phyloP scores from a whole-genome alignment of 1,140 invertebrate genomes.

The Drosophila jambulina region DNA sequence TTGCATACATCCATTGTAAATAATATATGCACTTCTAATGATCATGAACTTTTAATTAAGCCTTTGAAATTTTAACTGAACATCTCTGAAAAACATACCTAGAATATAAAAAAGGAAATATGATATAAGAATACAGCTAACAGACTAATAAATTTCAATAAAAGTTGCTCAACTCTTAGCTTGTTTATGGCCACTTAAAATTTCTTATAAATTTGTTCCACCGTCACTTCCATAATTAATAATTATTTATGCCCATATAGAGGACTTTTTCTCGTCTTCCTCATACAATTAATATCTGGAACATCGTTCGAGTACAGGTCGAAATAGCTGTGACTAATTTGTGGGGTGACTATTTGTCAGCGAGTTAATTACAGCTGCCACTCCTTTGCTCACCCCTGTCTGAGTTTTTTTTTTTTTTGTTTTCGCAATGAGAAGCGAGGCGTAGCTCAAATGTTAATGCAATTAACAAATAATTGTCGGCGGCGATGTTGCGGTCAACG shows the following conservation, averaged over 20 bases:
- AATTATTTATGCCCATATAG: background rate
- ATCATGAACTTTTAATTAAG: background rate
- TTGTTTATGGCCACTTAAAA: background rate
- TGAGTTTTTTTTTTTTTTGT: background rate
- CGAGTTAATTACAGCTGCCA: slow-evolving; percentile 47
- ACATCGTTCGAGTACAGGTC: background rate
- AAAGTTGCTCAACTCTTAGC: background rate
- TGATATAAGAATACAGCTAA: background rate
- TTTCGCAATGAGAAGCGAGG: slow-evolving; percentile 21
- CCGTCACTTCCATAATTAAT: background rate
- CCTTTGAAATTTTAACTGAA: background rate
- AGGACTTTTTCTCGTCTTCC: background rate
- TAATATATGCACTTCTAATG: background rate
- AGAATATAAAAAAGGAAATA: background rate
- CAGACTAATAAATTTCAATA: background rate
- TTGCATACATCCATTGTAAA: background rate
- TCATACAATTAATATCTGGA: slow-evolving; percentile 1
- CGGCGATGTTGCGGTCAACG: slow-evolving; percentile 30
- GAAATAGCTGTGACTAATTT: slow-evolving; percentile 47
- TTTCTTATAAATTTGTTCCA: background rate
- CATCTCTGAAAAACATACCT: background rate
- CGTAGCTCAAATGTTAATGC: slow-evolving; percentile 18
- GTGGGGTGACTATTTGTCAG: slow-evolving; percentile 16
- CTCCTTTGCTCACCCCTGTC: slow-evolving; percentile 3
- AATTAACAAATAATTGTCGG: slow-evolving; percentile 48